Conservation (phyloP, 2,797 vertebrate species). For the Helarctos malayanus region DNA sequence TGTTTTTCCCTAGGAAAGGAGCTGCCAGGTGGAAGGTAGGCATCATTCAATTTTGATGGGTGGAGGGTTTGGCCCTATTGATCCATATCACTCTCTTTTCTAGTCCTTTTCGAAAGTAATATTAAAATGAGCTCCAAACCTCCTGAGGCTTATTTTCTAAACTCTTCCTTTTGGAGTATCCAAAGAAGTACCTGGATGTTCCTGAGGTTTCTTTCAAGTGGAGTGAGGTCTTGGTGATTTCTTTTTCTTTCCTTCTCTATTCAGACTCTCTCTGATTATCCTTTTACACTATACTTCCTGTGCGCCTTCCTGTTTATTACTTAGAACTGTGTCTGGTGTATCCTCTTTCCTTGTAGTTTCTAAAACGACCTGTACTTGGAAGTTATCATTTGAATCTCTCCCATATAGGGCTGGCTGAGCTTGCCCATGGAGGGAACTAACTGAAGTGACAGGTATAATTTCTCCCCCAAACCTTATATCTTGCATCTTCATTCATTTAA, state of each 20-base stretch:
- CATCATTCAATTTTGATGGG: not conserved
- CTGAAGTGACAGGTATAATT: not conserved
- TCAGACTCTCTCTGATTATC: not conserved
- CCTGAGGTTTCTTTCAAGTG: not conserved
- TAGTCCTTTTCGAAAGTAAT: not conserved
- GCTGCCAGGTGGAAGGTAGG: not conserved
- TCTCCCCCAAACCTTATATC: not conserved
- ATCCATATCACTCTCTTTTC: not conserved
- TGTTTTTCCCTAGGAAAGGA: conserved; percentile 13
- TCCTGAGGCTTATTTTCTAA: not conserved
- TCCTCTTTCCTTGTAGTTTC: conserved; percentile 64
- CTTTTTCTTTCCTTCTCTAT: not conserved
- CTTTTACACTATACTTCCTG: not conserved
- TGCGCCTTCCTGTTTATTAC: conserved; percentile 42
- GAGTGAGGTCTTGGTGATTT: not conserved
- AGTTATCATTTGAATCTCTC: conserved; percentile 29
- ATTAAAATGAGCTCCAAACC: not conserved
- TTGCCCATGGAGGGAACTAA: not conserved
- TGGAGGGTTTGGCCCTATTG: not conserved
- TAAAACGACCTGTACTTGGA: conserved; percentile 61
- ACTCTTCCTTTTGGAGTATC: not conserved
- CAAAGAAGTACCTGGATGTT: not conserved
- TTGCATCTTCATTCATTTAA: not conserved
- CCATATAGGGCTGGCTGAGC: not conserved
- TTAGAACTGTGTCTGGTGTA: not conserved